phyloP scores from a whole-genome alignment of 2,888 invertebrate species.

The Dasypolia templi region DNA sequence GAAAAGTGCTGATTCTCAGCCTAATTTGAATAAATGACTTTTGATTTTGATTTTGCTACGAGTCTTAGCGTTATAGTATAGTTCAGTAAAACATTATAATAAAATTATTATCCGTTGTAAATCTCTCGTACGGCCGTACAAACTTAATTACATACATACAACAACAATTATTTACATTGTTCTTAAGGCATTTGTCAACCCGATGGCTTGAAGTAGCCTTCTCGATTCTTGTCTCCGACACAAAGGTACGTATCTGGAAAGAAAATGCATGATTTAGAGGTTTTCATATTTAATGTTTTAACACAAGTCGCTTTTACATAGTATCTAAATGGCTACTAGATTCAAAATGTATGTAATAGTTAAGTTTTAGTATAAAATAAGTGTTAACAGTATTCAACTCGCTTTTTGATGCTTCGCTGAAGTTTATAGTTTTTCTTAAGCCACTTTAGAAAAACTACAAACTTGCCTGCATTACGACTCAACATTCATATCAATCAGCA shows the following conservation, averaged over 20 bases:
- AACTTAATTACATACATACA: conserved; percentile 70
- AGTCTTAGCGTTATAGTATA: conserved; percentile 1
- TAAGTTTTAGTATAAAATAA: background rate
- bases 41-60: too few relatives aligned
- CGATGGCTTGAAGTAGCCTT: conserved; percentile 37
- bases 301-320: background rate
- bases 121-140: conserved; percentile 45
- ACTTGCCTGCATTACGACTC: too few relatives aligned
- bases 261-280: background rate
- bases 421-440: too few relatives aligned
- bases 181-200: conserved; percentile 73
- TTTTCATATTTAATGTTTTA: background rate
- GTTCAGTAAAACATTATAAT: conserved; percentile 41
- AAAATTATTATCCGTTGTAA: conserved; percentile 46
- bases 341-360: background rate
- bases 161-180: conserved; percentile 76
- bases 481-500: background rate
- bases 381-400: background rate
- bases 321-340: background rate
- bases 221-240: conserved; percentile 40
- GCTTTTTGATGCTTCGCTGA: background rate
- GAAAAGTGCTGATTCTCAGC: too few relatives aligned
- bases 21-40: too few relatives aligned
- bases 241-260: conserved; percentile 38
- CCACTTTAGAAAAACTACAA: background rate